Evolutionary conservation across 2,113 vertebrate genomes (phyloP).

Genomic region (Anseranas semipalmata): DNA sequence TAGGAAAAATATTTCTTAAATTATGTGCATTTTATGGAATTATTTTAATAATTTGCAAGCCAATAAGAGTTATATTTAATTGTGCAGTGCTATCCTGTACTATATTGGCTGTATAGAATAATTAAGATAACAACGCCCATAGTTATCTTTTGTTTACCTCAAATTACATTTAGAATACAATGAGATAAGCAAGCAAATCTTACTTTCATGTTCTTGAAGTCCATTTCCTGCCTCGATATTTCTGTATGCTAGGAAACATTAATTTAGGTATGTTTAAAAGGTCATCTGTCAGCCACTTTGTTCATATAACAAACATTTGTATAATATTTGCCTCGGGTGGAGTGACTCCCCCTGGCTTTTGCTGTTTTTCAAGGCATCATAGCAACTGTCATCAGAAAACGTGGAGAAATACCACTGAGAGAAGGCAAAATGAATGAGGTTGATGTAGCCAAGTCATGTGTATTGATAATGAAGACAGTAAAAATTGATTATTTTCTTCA

Average conservation of each 20-base stretch:
- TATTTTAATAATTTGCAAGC: background rate
- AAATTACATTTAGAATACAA: background rate
- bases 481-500: background rate
- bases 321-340: background rate
- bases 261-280: background rate
- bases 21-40: background rate
- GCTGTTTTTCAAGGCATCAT: background rate
- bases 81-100: background rate
- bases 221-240: background rate
- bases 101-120: background rate
- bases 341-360: background rate
- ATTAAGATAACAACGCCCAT: background rate
- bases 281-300: background rate
- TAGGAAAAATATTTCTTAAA: background rate
- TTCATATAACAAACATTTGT: background rate
- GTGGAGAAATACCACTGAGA: background rate
- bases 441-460: background rate
- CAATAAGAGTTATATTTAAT: background rate
- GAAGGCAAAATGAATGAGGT: background rate
- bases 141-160: background rate
- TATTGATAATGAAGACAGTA: background rate
- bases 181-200: background rate
- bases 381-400: background rate
- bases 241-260: background rate
- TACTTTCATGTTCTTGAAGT: constrained; percentile 16